Base-by-base conservation (phyloP, 2,888 invertebrate species). In the Chaetogeoica ovagalla region DNA sequence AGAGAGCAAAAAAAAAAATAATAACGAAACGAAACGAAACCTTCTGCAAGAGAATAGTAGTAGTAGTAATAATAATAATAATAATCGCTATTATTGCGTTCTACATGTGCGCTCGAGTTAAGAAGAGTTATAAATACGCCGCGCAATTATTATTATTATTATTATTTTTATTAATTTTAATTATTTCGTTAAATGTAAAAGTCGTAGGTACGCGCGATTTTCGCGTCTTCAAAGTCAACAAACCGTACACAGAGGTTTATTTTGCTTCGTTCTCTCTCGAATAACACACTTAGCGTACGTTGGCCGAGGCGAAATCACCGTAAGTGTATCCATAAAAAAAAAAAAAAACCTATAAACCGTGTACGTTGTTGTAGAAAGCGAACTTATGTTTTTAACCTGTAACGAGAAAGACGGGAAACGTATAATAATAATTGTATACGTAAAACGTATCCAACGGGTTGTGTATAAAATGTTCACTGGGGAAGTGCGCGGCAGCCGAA, bases 51-150 rank as follows among this genome's bases (percentile, higher is more conserved):
- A 48, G 52, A 57, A 72, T n/a, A n/a, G n/a, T n/a, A n/a, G n/a
- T n/a, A n/a, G n/a, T n/a, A n/a, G n/a, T n/a, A 30, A 30, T 30
- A 30, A 30, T 30, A 30, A 30, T 30, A 30, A 30, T 30, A 30
- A 30, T 30, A 30, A 48, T 19, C 30, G 74, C 52, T 52, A 43
- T 43, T 43, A 9, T 52, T 52, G 6, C 11, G 76, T 17, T 52
- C 76, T 77, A 77, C 69, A 77, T 77, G 76, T 77, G 76, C 76
- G 76, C 52, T 77, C 62, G 5, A 69, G 66, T 69, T 43, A 43
- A 43, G 43, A 43, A 7, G 9, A 43, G n/a, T n/a, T n/a, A 43
- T 30, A 30, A 30, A 30, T 4, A 30, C 30, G 30, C 7, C 2
- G 5, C 55, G 17, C 19, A 30, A 62, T 62, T 48, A 57, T 66